Evolutionary conservation across 2,797 vertebrate genomes (phyloP).

Genomic region (Echiichthys vipera): DNA sequence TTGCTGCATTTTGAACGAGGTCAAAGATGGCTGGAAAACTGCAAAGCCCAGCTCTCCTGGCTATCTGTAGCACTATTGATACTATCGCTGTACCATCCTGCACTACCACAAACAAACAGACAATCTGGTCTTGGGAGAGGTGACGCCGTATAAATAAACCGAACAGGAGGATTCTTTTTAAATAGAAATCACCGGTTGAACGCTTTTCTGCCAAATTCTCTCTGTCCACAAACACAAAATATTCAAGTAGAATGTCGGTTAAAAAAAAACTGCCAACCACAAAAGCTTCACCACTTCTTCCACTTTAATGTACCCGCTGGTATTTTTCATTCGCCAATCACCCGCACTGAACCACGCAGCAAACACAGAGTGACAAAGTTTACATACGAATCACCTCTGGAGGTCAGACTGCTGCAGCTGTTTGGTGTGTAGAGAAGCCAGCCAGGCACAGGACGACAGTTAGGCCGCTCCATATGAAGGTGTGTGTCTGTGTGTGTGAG

Average conservation of each 20-base stretch:
- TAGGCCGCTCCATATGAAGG: not conserved
- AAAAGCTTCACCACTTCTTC: slow-evolving; percentile 50
- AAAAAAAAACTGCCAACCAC: slow-evolving; percentile 81
- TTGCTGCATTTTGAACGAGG: slow-evolving; percentile 20
- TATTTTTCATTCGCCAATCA: slow-evolving; percentile 36
- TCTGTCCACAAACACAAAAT: slow-evolving; percentile 32
- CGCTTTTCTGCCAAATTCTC: slow-evolving; percentile 71
- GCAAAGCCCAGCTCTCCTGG: slow-evolving; percentile 56
- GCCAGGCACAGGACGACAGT: not conserved
- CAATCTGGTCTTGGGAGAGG: slow-evolving; percentile 56
- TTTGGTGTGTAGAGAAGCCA: slow-evolving; percentile 9
- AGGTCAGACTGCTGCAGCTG: slow-evolving; percentile 21
- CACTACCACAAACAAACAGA: slow-evolving; percentile 61
- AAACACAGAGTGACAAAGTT: slow-evolving; percentile 70
- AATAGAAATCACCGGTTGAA: slow-evolving; percentile 58
- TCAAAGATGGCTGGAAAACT: slow-evolving; percentile 52
- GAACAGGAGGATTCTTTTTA: slow-evolving; percentile 47
- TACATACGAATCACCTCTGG: slow-evolving; percentile 69
- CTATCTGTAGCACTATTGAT: slow-evolving; percentile 70
- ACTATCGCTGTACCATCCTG: slow-evolving; percentile 62
- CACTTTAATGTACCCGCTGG: slow-evolving; percentile 29
- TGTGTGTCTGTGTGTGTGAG: no score
- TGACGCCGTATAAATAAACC: slow-evolving; percentile 15
- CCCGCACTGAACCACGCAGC: slow-evolving; percentile 41
- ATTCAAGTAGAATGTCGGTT: slow-evolving; percentile 65